These are phyloP conservation scores for Sitta europaea DNA, from an alignment of 2,113 vertebrate species.

Conservation along the genomic window DNA sequence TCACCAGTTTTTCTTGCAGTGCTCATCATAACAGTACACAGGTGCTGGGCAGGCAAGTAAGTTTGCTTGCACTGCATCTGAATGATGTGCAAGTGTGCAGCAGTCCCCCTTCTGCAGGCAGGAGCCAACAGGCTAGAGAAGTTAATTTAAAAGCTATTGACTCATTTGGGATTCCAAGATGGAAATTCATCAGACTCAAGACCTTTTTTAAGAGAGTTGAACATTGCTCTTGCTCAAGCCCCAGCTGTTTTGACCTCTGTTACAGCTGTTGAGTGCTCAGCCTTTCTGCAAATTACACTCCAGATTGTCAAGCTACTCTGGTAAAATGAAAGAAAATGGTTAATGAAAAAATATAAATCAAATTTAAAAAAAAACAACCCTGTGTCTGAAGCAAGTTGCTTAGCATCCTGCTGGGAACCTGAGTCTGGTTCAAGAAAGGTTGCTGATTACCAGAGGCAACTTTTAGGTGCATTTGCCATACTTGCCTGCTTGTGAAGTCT, in stretches of 20 bases:
- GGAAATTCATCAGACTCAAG: not conserved
- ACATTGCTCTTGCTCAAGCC: not conserved
- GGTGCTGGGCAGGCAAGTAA: not conserved
- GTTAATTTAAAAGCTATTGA: not conserved
- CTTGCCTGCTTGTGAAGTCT: not conserved
- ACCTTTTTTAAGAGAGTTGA: not conserved
- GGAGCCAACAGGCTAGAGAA: not conserved
- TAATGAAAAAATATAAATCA: not conserved
- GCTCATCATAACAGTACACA: not conserved
- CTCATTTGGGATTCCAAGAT: not conserved
- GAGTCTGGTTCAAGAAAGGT: not conserved
- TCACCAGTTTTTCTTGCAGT: not conserved
- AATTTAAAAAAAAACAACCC: fast-evolving
- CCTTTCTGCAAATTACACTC: not conserved
- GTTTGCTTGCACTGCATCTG: not conserved
- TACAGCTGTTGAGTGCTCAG: not conserved
- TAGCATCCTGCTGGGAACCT: not conserved
- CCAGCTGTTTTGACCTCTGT: not conserved
- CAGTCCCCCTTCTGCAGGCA: not conserved
- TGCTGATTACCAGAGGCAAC: not conserved
- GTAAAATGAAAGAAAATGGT: not conserved
- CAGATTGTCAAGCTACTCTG: not conserved
- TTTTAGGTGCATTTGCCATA: not conserved
- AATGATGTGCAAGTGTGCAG: not conserved
- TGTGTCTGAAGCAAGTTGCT: not conserved